Percentiles rank a stretch among this genome's conserved stretches.
These are phyloP conservation scores for Strigamia crassipes DNA, from an alignment of 2,888 invertebrate species.

Conservation along the genomic window DNA sequence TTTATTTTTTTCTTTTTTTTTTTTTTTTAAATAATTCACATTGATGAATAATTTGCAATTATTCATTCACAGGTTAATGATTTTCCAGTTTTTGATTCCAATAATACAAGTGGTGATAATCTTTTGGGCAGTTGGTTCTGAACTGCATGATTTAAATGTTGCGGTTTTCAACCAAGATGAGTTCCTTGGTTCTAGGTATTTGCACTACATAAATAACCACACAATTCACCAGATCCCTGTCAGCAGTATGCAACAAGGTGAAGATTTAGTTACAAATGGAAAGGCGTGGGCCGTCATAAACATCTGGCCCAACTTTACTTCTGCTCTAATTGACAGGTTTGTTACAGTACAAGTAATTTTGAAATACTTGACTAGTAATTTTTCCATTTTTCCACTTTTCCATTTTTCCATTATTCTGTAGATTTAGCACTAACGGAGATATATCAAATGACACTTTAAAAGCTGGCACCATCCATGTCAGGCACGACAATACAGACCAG, in stretches of 20 bases:
- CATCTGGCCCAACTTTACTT: neutral
- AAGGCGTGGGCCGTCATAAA: neutral
- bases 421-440: too few species aligned
- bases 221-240: neutral
- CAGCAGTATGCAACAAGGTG: neutral
- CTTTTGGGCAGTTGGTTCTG: neutral
- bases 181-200: neutral
- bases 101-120: neutral
- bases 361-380: too few species aligned
- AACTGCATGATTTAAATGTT: neutral
- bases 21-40: neutral
- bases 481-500: neutral
- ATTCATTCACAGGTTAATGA: neutral
- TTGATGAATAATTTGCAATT: neutral
- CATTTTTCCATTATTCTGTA: too few species aligned
- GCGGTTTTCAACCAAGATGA: neutral
- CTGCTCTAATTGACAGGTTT: neutral
- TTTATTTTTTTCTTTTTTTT: too few species aligned
- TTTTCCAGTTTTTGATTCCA: neutral
- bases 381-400: too few species aligned
- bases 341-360: too few species aligned
- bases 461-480: neutral
- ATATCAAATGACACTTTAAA: too few species aligned
- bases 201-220: neutral
- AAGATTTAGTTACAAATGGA: neutral